Base-by-base conservation (phyloP, 1,140 invertebrate species). In the Leptopilina boulardi region DNA sequence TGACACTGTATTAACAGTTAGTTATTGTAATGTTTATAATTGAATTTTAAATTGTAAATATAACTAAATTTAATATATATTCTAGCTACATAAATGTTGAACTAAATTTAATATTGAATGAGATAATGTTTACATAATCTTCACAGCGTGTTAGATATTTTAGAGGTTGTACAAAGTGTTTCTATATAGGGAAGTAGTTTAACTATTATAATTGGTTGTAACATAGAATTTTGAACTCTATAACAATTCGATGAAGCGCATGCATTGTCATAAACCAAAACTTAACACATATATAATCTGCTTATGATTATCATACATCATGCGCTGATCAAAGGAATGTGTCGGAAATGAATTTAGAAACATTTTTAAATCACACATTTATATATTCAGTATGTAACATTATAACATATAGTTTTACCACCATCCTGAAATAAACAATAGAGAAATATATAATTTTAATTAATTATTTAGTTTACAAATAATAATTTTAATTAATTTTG, bases 141-240 rank as follows among this genome's bases (percentile, higher is more conserved):
- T 47, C 44, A 4, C 13, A 47, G 44, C 15, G 13, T n/a, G 44
- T n/a, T 47, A n/a, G 44, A 47, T 47, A 47, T 47, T 47, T 47
- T 47, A 47, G 44, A 47, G 44, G 15, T 56, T 56, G 51, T 56
- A 56, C 51, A 56, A 56, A 21, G 21, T 56, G 44, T 47, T 47
- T 21, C 51, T 56, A 11, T n/a, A n/a, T 56, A 19, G 10, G 15
- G 51, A 56, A 56, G 21, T 56, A 21, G 51, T 19, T 47, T 56
- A 56, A 56, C 18, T 56, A 9, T 56, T 23, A 56, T 56, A 56
- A 21, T 56, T 56, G 51, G 21, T 23, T 56, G 18, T 56, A 56
- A 56, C 51, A 56, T 19, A 23, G 51, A 23, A 56, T 56, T 56
- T 56, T 56, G 51, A 56, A 56, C 21, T 56, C 18, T 21, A 56